Percentiles rank a stretch among this genome's conserved stretches.
phyloP scores from a whole-genome alignment of 2,113 vertebrate genomes.

The Sylvietta virens region DNA sequence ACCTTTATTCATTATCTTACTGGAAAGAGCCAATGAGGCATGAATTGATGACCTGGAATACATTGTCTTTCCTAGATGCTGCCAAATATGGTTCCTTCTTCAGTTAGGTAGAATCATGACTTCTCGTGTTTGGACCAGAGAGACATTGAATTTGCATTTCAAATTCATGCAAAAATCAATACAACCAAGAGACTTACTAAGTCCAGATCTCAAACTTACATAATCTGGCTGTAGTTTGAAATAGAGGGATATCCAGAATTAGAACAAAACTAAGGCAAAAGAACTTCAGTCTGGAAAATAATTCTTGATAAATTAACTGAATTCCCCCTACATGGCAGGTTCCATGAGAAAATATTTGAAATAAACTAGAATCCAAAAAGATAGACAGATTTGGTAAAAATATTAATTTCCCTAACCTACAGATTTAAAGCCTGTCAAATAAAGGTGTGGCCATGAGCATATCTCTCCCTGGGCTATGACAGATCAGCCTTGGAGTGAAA shows the following conservation, averaged over 20 bases:
- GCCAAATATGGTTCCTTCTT: slow-evolving; percentile 23
- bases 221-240: not conserved
- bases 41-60: slow-evolving; percentile 56
- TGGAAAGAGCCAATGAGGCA: slow-evolving; percentile 42
- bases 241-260: not conserved
- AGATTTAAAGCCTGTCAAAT: not conserved
- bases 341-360: not conserved
- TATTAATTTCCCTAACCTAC: not conserved
- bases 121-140: slow-evolving; percentile 27
- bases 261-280: not conserved
- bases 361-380: not conserved
- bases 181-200: not conserved
- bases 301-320: not conserved
- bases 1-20: slow-evolving; percentile 47
- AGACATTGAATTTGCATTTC: not conserved
- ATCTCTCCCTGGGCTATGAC: not conserved
- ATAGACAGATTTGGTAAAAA: not conserved
- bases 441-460: not conserved
- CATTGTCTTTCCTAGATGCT: slow-evolving; percentile 37
- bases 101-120: slow-evolving; percentile 36
- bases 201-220: not conserved
- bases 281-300: not conserved
- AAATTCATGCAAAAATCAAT: slow-evolving; percentile 45
- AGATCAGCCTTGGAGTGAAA: not conserved
- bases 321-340: not conserved